A percentile compares a stretch with the other conserved stretches of the same genome.
phyloP scores from a whole-genome alignment of 2,797 vertebrate genomes.

The Botia almorhae region DNA sequence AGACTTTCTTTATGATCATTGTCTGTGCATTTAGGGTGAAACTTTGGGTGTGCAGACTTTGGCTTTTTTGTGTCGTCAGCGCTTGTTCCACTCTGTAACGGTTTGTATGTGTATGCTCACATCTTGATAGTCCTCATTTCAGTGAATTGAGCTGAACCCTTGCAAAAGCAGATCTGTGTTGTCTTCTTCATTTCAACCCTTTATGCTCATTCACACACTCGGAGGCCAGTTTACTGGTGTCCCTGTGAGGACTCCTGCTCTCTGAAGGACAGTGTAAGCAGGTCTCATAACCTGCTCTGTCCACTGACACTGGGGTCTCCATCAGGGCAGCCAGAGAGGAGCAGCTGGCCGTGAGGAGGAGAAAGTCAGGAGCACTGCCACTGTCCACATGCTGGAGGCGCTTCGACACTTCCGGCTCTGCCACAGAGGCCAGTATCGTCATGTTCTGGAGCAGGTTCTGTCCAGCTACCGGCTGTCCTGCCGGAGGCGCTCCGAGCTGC shows the following conservation, averaged over 20 bases:
- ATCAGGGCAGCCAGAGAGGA: slow-evolving; percentile 90
- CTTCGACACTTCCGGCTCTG: slow-evolving; percentile 97
- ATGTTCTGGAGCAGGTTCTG: slow-evolving; percentile 95
- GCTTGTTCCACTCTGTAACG: slow-evolving; percentile 36
- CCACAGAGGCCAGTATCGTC: slow-evolving; percentile 96
- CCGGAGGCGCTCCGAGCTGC: slow-evolving; percentile 62
- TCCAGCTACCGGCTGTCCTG: slow-evolving; percentile 85
- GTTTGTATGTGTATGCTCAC: slow-evolving; percentile 39
- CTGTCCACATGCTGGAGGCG: slow-evolving; percentile 91
- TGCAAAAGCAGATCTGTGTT: slow-evolving; percentile 10
- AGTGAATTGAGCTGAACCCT: slow-evolving; percentile 26
- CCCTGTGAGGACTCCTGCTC: slow-evolving; percentile 29
- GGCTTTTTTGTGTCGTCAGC: slow-evolving; percentile 36
- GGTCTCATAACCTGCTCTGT: slow-evolving; percentile 68
- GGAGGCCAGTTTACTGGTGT: slow-evolving; percentile 20
- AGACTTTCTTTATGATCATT: slow-evolving; percentile 7
- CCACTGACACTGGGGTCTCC: slow-evolving; percentile 94
- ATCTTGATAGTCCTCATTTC: slow-evolving; percentile 38
- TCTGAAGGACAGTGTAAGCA: slow-evolving; percentile 47
- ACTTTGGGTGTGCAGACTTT: slow-evolving; percentile 4
- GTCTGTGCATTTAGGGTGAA: slow-evolving; percentile 28
- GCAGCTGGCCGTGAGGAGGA: slow-evolving; percentile 67
- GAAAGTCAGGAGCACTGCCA: slow-evolving; percentile 84
- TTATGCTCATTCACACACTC: neutral
- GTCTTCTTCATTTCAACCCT: neutral